Conservation (phyloP, 92 coral and sea anemone genomes). For the Porites evermanni region DNA sequence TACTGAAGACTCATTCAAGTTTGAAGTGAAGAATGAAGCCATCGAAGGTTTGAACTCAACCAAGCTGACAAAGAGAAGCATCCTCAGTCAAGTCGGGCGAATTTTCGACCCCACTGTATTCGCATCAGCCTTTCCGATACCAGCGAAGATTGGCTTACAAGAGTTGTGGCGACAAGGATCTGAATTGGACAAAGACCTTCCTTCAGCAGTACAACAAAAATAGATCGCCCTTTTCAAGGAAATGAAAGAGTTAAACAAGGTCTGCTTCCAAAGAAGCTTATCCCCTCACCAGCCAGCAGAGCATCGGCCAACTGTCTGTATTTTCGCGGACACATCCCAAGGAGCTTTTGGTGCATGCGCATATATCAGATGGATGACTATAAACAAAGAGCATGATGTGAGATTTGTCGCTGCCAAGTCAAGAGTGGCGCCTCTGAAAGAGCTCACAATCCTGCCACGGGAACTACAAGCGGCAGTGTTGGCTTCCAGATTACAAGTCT, state of each 20-base stretch:
- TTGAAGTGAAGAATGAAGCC: slow-evolving; percentile 39
- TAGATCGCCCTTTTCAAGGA: not conserved
- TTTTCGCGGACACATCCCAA: slow-evolving; percentile 12
- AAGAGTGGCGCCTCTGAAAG: not conserved
- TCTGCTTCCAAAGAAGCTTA: slow-evolving; percentile 45
- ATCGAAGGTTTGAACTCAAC: not conserved
- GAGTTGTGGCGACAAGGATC: not conserved
- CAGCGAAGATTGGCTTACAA: slow-evolving; percentile 56
- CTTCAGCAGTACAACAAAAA: not conserved
- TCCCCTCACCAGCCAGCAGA: slow-evolving; percentile 38
- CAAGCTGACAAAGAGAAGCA: slow-evolving; percentile 45
- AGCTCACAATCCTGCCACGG: no score
- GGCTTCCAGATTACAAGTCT: not conserved
- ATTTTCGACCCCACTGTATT: slow-evolving; percentile 67
- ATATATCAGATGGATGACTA: slow-evolving; percentile 30
- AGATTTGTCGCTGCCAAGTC: slow-evolving; percentile 42
- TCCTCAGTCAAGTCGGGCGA: slow-evolving; percentile 40
- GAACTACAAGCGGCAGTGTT: not conserved
- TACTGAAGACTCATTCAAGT: slow-evolving; percentile 19
- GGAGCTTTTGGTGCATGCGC: slow-evolving; percentile 2
- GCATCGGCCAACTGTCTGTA: slow-evolving; percentile 37
- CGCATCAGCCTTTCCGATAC: slow-evolving; percentile 51
- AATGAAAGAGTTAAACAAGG: not conserved
- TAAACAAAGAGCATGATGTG: slow-evolving; percentile 18
- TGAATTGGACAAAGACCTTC: not conserved